Percentiles rank a stretch among this genome's conserved stretches.
These are phyloP conservation scores for Sphenodon punctatus DNA, from an alignment of 2,797 vertebrate species.

Conservation along the genomic window DNA sequence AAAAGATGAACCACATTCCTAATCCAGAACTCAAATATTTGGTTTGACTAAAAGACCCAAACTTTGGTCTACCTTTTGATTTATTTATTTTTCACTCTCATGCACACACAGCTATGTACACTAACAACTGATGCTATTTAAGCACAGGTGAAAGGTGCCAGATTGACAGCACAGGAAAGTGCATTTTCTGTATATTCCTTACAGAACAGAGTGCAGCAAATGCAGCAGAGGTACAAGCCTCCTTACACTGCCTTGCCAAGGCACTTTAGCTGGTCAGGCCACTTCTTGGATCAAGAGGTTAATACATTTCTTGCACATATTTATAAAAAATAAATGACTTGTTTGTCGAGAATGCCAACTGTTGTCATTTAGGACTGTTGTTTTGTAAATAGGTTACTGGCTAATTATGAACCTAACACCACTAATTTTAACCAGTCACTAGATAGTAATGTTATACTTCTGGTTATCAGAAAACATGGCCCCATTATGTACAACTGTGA, in stretches of 20 bases:
- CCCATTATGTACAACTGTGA: too few species aligned
- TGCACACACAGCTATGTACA: too few species aligned
- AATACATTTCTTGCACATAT: background rate
- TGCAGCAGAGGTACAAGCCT: too few species aligned
- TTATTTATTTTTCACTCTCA: too few species aligned
- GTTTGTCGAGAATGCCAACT: background rate
- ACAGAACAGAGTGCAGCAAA: background rate
- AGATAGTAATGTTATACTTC: background rate
- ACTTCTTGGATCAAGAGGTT: background rate
- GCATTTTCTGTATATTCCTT: background rate
- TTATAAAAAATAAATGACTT: too few species aligned
- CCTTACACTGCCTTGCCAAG: too few species aligned
- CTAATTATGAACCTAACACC: background rate
- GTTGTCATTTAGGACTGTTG: background rate
- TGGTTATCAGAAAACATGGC: background rate
- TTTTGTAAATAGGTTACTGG: background rate
- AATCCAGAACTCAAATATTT: background rate
- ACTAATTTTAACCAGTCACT: background rate
- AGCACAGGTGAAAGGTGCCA: background rate
- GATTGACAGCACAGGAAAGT: background rate
- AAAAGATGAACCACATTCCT: background rate
- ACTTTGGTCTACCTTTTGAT: background rate
- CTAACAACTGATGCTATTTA: rapidly evolving
- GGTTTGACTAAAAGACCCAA: background rate
- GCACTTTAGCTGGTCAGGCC: background rate